Evolutionary conservation across 2,113 vertebrate species (phyloP), one percentile per base, ranked within the genome.

Genomic region (Cairina moschata): DNA sequence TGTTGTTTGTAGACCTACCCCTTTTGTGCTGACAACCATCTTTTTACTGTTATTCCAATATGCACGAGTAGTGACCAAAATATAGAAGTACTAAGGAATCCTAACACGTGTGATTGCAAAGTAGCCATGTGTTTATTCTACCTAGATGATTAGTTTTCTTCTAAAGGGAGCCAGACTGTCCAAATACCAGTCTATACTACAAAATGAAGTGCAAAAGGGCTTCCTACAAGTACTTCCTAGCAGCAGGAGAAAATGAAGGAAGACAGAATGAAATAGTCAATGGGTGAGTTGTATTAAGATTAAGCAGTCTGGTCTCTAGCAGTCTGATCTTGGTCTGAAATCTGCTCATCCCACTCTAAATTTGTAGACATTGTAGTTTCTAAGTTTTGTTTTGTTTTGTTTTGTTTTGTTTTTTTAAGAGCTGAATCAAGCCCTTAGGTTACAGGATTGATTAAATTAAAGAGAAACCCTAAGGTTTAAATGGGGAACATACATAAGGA

Each of bases 21-120:
- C 26, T 78, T 17, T 26, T 34, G 55, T 63, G n/a, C 36, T 94
- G 55, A 90, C 67, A 93, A 34, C 73, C 83, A 23, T 56, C 36
- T 76, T 67, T 73, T n/a, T 54, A 44, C 60, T 92, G 40, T 72
- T 66, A 42, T 29, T 63, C 8, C 7, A 66, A 82, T 42, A 26
- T 66, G 26, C 31, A 40, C 44, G 42, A 86, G 6, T 38, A n/a
- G 62, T 63, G 71, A 75, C 4, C 50, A 38, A 66, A 68, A 38
- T 9, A 42, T 13, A 20, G 62, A 15, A 13, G 3, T 55, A 13
- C 63, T 60, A 56, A 34, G 54, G 63, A 28, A 8, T 77, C 54
- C 48, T 31, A 18, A 0, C 3, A 2, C n/a, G 55, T 58, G 32
- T 82, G 66, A 31, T 23, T 68, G 14, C 23, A 18, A 16, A 63